Base-by-base conservation (phyloP, 2,797 vertebrate genomes). In the Odontamblyopus lacepedii region DNA sequence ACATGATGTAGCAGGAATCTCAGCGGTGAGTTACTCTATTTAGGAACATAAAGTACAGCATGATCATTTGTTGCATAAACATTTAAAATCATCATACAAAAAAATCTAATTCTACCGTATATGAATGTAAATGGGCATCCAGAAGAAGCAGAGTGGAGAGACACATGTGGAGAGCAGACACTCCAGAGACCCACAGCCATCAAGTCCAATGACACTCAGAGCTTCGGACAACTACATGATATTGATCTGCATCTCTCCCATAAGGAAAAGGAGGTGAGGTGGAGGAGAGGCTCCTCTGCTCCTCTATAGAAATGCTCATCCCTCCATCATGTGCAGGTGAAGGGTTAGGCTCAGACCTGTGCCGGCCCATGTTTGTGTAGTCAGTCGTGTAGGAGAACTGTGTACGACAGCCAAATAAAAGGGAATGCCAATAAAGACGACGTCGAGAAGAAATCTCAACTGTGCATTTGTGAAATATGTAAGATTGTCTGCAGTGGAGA, bases 171-270 rank as follows among this genome's bases (percentile, higher is more conserved):
- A 57, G 23, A 57, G 63, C 73, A 86, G 82, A 84, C 83, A 89
- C 80, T 84, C 79, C 67, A 75, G 79, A 88, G 83, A 83, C 82
- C n/a, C 27, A 63, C 77, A 78, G 80, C 70, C 76, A 73, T 79
- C 77, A 86, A 70, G 70, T 78, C 74, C 63, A 71, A 35, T 74
- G 79, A 77, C 78, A 84, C 68, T 69, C 76, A 63, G 64, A 9
- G 53, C 69, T 62, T 62, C 76, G 82, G 73, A 78, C 48, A 79
- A 71, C 44, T 18, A 44, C 2, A 67, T n/a, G 19, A 8, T 86
- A 91, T 91, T 86, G 91, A 91, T 92, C 85, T 16, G 3, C 70
- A 81, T 78, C 74, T 38, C 75, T 80, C 79, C 78, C 74, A 70
- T 29, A 50, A 35, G 63, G 59, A 78, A 72, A 8, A 15, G 74